phyloP scores from a whole-genome alignment of 37 sponge, comb jelly and placozoan species.

The Haliclona indistincta region DNA sequence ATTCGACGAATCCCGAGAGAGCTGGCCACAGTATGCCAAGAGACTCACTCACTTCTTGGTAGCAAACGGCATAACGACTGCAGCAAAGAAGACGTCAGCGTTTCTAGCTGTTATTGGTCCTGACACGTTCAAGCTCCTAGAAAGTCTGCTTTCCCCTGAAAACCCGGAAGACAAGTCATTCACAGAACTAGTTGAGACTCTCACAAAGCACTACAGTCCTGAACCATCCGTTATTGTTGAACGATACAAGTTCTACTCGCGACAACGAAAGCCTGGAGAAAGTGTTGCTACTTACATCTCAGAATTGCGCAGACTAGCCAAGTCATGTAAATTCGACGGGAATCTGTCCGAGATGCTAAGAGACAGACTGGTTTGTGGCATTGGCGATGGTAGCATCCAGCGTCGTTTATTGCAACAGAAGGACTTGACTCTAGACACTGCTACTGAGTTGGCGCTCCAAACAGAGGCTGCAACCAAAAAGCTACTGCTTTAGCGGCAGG shows the following conservation, averaged over 20 bases:
- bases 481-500: too few relatives aligned
- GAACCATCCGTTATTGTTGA: constrained; percentile 16
- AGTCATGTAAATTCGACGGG: constrained; percentile 27
- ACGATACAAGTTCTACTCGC: constrained; percentile 30
- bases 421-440: constrained; percentile 15
- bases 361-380: constrained; percentile 42
- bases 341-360: constrained; percentile 26
- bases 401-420: constrained; percentile 3
- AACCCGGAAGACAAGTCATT: constrained; percentile 39
- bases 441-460: constrained; percentile 12
- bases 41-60: neutral
- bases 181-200: constrained; percentile 8
- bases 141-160: constrained; percentile 4
- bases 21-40: constrained; percentile 28
- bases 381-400: constrained; percentile 11
- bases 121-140: constrained; percentile 1
- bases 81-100: neutral
- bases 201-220: constrained; percentile 31
- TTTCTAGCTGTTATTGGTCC: constrained; percentile 8
- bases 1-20: constrained; percentile 9
- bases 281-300: constrained; percentile 28
- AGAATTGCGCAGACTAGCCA: constrained; percentile 18
- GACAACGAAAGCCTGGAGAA: constrained; percentile 23
- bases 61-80: constrained; percentile 15
- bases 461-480: constrained; percentile 28